Percentiles rank a stretch among this genome's conserved stretches.
Evolutionary conservation across 2,888 invertebrate species (phyloP).

Genomic region (Drosophila prostipennis): DNA sequence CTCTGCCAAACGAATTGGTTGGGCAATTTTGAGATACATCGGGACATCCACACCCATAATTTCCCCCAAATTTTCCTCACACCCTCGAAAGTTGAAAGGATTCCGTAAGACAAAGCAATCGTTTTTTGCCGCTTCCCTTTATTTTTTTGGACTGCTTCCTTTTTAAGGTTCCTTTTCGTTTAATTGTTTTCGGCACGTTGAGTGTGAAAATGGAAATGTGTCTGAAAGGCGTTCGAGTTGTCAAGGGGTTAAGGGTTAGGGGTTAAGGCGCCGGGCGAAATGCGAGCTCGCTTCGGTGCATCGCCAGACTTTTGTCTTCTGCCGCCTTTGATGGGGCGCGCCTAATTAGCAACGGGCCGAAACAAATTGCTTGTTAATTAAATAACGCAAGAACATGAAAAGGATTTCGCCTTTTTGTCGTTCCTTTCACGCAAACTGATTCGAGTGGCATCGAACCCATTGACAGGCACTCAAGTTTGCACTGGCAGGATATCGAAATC

Average conservation of each 20-base stretch:
- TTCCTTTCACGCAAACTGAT: slow-evolving; percentile 25
- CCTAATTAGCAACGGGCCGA: slow-evolving; percentile 62
- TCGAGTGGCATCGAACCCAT: slow-evolving; percentile 45
- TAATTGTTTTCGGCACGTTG: slow-evolving; percentile 57
- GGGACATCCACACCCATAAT: slow-evolving; percentile 7
- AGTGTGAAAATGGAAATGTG: slow-evolving; percentile 54
- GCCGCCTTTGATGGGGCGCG: slow-evolving; percentile 56
- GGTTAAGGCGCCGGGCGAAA: slow-evolving; percentile 35
- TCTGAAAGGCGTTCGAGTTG: slow-evolving; percentile 30
- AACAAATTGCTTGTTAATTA: slow-evolving; percentile 67
- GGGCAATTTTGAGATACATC: slow-evolving; percentile 1
- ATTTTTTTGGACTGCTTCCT: slow-evolving; percentile 21
- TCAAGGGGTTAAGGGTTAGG: slow-evolving; percentile 48
- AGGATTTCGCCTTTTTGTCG: slow-evolving; percentile 26
- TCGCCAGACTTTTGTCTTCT: slow-evolving; percentile 40
- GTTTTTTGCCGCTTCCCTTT: not conserved
- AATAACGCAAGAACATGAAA: slow-evolving; percentile 48
- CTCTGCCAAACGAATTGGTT: not conserved
- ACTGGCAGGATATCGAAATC: not conserved
- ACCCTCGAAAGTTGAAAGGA: slow-evolving; percentile 28
- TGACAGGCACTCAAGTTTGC: slow-evolving; percentile 17
- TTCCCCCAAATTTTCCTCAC: not conserved
- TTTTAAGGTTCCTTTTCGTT: slow-evolving; percentile 33
- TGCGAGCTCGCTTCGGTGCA: slow-evolving; percentile 63
- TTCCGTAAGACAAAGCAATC: slow-evolving; percentile 22